Evolutionary conservation across 2,888 invertebrate genomes (phyloP), one percentile per base, ranked within the genome.

Genomic region (Microchrysa polita): DNA sequence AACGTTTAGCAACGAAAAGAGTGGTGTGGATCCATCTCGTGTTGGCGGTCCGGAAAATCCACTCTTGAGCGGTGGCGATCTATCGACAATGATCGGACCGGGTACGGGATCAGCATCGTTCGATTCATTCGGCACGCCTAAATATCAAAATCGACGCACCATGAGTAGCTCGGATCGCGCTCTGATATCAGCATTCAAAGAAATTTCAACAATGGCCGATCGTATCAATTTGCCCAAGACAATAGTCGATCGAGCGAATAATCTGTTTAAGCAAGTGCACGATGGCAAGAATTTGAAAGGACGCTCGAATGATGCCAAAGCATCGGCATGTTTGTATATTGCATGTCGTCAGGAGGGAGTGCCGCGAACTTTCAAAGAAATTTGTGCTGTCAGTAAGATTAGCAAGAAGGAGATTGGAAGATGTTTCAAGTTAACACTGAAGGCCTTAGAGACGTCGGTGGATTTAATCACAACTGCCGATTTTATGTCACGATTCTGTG

Each of bases 11-110:
- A 99, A 98, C 84, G 99, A 99, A 83, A 98, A 97, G 82, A 92
- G 93, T 72, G 94, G 96, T 9, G 95, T 95, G 0, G 99, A 99
- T 86, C 98, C 98, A 4, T 97, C 97, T 86, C 97, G 99, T 93
- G 99, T 99, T 77, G 99, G 99, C 87, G 98, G 98, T 0, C 96
- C 98, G 0, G 99, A 99, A 87, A 99, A 99, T 87, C 96, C 97
- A 0, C 87, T 99, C 2, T 87, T 99, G 0, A 95, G 94, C 80
- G 97, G 98, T 0, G 94, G 96, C 57, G 98, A 99, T 84, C 88
- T 99, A 27, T 96, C 97, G 0, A 99, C 99, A 9, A 95, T 97
- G 86, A 99, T 99, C 79, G 97, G 90, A 0, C 89, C 90, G 0
- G 90, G 89, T 0, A 86, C 89, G 61, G 89, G 90, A 0, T 93